Evolutionary conservation across 1,140 invertebrate genomes (phyloP).

Genomic region (Phenacoccus solenopsis): DNA sequence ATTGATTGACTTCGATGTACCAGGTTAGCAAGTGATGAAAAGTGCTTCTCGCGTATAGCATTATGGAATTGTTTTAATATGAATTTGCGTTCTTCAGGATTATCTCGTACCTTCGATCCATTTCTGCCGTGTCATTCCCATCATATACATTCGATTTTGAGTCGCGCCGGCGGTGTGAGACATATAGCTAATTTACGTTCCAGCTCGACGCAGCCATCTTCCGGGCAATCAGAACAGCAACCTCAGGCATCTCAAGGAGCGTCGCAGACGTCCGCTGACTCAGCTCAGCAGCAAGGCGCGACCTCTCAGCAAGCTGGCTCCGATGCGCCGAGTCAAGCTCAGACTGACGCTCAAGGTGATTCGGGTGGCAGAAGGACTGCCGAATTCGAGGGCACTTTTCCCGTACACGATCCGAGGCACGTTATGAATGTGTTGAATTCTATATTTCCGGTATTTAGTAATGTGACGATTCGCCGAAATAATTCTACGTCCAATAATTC

Average conservation of each 20-base stretch:
- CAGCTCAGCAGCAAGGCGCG: neutral
- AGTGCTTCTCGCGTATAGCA: too few species aligned
- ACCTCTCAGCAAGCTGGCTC: neutral
- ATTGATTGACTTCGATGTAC: neutral
- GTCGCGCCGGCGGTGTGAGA: neutral
- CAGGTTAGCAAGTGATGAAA: too few species aligned
- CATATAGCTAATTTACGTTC: neutral
- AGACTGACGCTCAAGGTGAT: neutral
- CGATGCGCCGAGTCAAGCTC: neutral
- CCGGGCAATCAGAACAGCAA: neutral
- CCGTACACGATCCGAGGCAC: neutral
- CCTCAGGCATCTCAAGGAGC: neutral
- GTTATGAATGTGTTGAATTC: neutral
- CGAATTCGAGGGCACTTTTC: neutral
- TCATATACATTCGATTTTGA: constrained; percentile 35
- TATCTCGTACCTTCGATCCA: constrained; percentile 41
- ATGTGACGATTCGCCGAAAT: neutral
- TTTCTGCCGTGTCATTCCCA: constrained; percentile 55
- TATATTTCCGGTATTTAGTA: neutral
- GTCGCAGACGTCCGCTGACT: neutral
- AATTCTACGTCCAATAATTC: neutral
- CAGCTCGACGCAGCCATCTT: neutral
- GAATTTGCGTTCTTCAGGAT: constrained; percentile 20
- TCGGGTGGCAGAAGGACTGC: neutral
- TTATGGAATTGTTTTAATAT: too few species aligned